A percentile compares a stretch with the other conserved stretches of the same genome.
Conservation (phyloP, 1,140 invertebrate species). For the Drosophila ananassae region DNA sequence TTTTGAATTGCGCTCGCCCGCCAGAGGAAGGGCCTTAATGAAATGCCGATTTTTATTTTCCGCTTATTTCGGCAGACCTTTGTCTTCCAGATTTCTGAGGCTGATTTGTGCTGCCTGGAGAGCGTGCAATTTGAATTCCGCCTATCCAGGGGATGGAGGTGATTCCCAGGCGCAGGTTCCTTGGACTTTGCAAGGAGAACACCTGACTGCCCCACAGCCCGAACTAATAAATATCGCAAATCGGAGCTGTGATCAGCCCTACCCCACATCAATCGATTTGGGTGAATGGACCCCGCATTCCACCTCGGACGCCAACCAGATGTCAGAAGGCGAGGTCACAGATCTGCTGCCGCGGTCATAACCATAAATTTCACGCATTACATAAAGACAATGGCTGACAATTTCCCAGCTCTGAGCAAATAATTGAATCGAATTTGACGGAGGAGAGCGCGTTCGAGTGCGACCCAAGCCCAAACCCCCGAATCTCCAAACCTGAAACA, state of each 20-base stretch:
- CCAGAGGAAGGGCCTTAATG: constrained; percentile 22
- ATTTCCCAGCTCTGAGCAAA: constrained; percentile 51
- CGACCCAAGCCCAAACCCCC: constrained; percentile 17
- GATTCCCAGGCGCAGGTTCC: neutral
- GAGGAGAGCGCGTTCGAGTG: constrained; percentile 23
- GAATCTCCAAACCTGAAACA: neutral
- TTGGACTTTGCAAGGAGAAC: constrained; percentile 2
- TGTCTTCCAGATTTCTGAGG: constrained; percentile 41
- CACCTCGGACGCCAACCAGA: constrained; percentile 53
- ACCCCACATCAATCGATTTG: constrained; percentile 41
- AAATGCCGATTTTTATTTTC: constrained; percentile 27
- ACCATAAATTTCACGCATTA: constrained; percentile 77
- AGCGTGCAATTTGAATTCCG: constrained; percentile 41
- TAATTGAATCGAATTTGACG: constrained; percentile 79
- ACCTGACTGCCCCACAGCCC: constrained; percentile 24
- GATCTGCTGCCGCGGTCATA: constrained; percentile 48
- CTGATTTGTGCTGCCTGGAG: constrained; percentile 24
- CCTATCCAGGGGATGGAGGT: neutral
- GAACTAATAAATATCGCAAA: constrained; percentile 39
- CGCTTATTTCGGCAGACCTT: constrained; percentile 56
- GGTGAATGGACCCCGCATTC: constrained; percentile 60
- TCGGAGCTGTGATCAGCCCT: constrained; percentile 36
- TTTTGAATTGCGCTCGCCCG: constrained; percentile 66
- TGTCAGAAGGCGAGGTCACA: constrained; percentile 71
- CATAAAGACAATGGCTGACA: constrained; percentile 65